Percentiles rank a stretch among this genome's conserved stretches.
These are phyloP conservation scores for Calyptommatus sinebrachiatus DNA, from an alignment of 2,113 vertebrate genomes.

Conservation along the genomic window DNA sequence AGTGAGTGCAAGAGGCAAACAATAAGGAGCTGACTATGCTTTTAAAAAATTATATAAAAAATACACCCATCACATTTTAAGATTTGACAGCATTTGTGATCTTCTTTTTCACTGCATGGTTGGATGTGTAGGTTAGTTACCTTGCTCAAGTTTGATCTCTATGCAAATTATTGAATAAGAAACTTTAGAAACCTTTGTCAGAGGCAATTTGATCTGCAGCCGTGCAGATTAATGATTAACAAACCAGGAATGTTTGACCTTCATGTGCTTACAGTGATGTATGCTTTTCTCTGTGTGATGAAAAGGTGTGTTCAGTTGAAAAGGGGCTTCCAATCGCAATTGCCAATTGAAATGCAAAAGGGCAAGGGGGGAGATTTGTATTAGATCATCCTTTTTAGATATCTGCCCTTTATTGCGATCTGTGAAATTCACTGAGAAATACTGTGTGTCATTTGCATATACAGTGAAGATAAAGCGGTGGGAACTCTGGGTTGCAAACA, in stretches of 20 bases:
- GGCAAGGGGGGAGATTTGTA: background rate
- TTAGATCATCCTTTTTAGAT: background rate
- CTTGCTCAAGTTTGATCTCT: background rate
- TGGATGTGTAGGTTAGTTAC: background rate
- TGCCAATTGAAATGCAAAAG: background rate
- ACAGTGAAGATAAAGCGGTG: background rate
- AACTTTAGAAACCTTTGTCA: background rate
- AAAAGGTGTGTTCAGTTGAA: conserved; percentile 6
- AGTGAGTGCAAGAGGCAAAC: background rate
- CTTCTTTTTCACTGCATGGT: background rate
- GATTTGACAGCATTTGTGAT: background rate
- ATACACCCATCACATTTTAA: background rate
- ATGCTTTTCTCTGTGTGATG: conserved; percentile 18
- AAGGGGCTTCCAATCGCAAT: background rate
- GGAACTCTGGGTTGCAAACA: background rate
- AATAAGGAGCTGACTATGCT: background rate
- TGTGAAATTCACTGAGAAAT: background rate
- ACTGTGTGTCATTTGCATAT: background rate
- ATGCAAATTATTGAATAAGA: background rate
- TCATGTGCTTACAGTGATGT: conserved; percentile 15
- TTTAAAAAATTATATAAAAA: background rate
- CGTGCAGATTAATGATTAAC: conserved; percentile 65
- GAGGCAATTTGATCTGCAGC: conserved; percentile 29
- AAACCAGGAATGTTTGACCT: conserved; percentile 56
- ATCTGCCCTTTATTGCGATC: background rate